Conservation (phyloP, 2,113 vertebrate genomes). For the Chloropsis hardwickii region DNA sequence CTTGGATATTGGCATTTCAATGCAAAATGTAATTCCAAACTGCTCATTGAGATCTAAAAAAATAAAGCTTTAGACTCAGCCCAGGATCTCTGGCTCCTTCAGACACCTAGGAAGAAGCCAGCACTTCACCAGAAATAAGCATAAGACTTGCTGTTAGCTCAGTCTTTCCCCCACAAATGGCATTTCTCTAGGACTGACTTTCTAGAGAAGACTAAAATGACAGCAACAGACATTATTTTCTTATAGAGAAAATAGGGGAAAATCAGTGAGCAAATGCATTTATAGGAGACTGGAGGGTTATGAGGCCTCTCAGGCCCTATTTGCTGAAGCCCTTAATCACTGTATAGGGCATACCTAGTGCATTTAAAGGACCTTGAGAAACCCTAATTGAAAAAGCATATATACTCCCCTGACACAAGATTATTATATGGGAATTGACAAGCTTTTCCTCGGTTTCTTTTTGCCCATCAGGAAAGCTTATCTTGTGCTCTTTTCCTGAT, state of each 20-base stretch:
- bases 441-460: background rate
- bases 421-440: background rate
- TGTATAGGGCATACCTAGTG: background rate
- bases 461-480: background rate
- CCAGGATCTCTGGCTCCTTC: background rate
- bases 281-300: background rate
- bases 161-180: background rate
- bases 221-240: background rate
- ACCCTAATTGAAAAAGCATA: background rate
- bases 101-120: background rate
- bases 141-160: background rate
- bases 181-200: background rate
- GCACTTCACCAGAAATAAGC: background rate
- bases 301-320: background rate
- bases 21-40: background rate
- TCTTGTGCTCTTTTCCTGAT: background rate
- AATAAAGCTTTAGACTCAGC: background rate
- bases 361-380: conserved; percentile 2
- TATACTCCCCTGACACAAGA: background rate
- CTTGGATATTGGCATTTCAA: background rate
- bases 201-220: background rate
- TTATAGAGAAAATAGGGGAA: background rate
- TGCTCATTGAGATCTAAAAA: background rate
- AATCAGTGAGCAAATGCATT: background rate
- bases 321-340: background rate